These are phyloP conservation scores for Mirounga angustirostris DNA, from an alignment of 2,113 vertebrate genomes.

Conservation along the genomic window DNA sequence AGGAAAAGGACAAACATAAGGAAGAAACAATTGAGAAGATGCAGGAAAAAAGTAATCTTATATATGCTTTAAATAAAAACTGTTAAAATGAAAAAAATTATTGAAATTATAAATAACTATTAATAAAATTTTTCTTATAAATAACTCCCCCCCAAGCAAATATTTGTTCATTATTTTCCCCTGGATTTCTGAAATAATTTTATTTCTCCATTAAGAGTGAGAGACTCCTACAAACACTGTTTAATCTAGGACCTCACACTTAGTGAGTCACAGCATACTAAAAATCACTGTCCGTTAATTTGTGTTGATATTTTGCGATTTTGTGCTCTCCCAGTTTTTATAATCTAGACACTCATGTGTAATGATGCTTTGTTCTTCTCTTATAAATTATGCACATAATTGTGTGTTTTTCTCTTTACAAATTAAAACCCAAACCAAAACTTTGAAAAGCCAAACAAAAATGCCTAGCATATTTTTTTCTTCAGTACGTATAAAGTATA, in stretches of 20 bases:
- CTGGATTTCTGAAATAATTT: slow-evolving; percentile 22
- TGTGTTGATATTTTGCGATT: neutral
- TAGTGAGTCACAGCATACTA: neutral
- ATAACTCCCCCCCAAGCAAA: neutral
- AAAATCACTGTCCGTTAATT: neutral
- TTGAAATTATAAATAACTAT: neutral
- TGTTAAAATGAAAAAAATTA: neutral
- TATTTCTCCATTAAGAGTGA: neutral
- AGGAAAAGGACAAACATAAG: neutral
- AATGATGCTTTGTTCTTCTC: neutral
- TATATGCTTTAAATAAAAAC: neutral
- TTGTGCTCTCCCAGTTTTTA: neutral
- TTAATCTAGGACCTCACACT: neutral
- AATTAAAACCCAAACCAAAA: slow-evolving; percentile 20
- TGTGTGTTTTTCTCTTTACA: neutral
- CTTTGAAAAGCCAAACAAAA: neutral
- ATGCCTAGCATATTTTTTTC: neutral
- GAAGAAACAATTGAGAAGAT: neutral
- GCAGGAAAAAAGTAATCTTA: neutral
- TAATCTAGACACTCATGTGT: neutral
- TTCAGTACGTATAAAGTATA: neutral
- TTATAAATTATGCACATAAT: neutral
- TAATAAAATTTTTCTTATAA: neutral
- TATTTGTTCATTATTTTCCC: neutral
- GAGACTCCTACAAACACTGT: neutral